Base-by-base conservation (phyloP, 2,113 vertebrate species). In the Cephalopholis sonnerati region DNA sequence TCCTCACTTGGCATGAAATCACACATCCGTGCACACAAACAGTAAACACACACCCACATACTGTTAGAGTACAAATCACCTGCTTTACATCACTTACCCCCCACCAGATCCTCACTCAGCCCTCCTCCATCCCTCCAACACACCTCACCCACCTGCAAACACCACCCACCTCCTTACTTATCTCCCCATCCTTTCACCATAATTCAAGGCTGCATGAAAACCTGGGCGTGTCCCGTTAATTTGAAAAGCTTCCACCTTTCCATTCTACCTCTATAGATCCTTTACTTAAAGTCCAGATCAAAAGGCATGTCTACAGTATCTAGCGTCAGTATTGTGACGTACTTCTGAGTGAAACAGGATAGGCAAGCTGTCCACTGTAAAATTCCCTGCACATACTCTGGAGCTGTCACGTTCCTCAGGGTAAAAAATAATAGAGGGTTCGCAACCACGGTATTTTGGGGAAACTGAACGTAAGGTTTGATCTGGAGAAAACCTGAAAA, bases 31-130 rank as follows among this genome's bases (percentile, higher is more conserved):
- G 41, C 79, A 62, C 79, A 61, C 68, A 75, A 55, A 72, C 51
- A 24, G 65, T 9, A 69, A 54, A 63, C 53, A 39, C 46, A n/a
- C 53, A 39, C 57, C 59, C 76, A 67, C 81, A 58, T 59, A 74
- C 79, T 54, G 74, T 77, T 68, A 44, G 79, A 78, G 82, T 81
- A 82, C 80, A 89, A 85, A 90, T 86, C 70, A 82, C 81, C 82
- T 83, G 74, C 77, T 79, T 87, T 87, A 79, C 77, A 89, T 88
- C 71, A 83, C 83, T 88, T 81, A 82, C 82, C 50, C 61, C 71
- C 74, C 55, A 16, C 72, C 39, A 27, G 62, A 65, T 20, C 70
- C 39, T 36, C 74, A 27, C 68, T 77, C 61, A 70, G 68, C 74
- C 65, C 50, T 51, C 61, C 11, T 51, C 13, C 24, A 39, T 20